Conservation (phyloP, 2,888 invertebrate genomes). For the Protodeltote pygarga region DNA sequence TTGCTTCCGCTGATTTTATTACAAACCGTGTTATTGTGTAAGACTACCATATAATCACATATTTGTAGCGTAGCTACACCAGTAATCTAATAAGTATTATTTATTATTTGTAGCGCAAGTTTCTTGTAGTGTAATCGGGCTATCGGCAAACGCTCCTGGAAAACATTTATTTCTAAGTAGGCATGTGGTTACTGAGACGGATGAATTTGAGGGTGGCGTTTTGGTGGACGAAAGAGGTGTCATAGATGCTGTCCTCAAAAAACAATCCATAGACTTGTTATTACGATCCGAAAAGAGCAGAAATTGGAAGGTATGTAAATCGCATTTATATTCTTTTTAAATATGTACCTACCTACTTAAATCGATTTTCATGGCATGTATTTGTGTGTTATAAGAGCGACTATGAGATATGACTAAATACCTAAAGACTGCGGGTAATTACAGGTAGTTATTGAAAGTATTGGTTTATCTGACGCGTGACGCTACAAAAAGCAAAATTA, state of each 20-base stretch:
- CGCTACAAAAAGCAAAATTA: too few species aligned
- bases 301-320: slow-evolving; percentile 35
- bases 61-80: neutral
- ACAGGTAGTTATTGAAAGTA: too few species aligned
- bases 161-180: slow-evolving; percentile 74
- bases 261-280: slow-evolving; percentile 67
- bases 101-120: slow-evolving; percentile 37
- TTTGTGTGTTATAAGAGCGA: too few species aligned
- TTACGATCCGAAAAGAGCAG: slow-evolving; percentile 49
- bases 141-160: slow-evolving; percentile 27
- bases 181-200: slow-evolving; percentile 81
- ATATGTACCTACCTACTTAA: too few species aligned
- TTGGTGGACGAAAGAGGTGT: slow-evolving; percentile 86
- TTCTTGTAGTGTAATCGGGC: slow-evolving; percentile 27
- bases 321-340: too few species aligned
- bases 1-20: slow-evolving; percentile 34
- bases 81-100: slow-evolving; percentile 7
- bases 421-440: too few species aligned
- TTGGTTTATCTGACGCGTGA: too few species aligned
- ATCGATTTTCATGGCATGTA: neutral
- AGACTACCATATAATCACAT: slow-evolving; percentile 10
- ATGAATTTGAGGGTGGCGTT: slow-evolving; percentile 87
- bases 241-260: slow-evolving; percentile 84
- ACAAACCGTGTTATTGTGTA: slow-evolving; percentile 35
- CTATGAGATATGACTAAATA: too few species aligned